These are phyloP conservation scores for Sialia sialis DNA, from an alignment of 2,113 vertebrate species.

Conservation along the genomic window DNA sequence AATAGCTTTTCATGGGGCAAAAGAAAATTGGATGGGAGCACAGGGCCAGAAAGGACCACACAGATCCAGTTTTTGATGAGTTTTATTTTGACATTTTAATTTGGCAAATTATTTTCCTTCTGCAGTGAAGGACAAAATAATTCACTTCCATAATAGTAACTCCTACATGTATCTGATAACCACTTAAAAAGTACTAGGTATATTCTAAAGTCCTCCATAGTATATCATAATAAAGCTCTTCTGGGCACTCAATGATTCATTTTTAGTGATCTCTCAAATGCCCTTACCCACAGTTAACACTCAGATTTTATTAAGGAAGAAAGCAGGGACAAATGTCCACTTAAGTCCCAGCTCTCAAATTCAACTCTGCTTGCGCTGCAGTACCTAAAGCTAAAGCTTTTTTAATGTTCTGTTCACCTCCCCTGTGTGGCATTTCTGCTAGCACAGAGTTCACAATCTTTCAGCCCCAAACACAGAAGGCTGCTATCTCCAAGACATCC, in stretches of 20 bases:
- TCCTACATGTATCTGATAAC: conserved; percentile 21
- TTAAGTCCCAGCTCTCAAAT: conserved; percentile 79
- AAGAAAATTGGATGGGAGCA: conserved; percentile 15
- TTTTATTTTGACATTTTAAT: conserved; percentile 43
- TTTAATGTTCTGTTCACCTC: conserved; percentile 74
- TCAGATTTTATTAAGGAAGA: conserved; percentile 78
- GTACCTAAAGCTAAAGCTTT: conserved; percentile 75
- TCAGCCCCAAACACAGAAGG: conserved; percentile 75
- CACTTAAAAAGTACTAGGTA: conserved; percentile 32
- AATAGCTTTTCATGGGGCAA: background rate
- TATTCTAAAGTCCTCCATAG: conserved; percentile 67
- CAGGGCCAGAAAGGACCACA: background rate
- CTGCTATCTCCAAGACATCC: conserved; percentile 84
- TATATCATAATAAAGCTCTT: conserved; percentile 76
- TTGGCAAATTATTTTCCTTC: conserved; percentile 40
- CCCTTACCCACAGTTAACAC: conserved; percentile 78
- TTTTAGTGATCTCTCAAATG: conserved; percentile 79
- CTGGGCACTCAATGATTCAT: conserved; percentile 76
- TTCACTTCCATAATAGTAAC: conserved; percentile 20
- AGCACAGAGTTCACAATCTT: conserved; percentile 77
- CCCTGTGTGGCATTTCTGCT: conserved; percentile 77
- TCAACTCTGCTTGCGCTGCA: conserved; percentile 70
- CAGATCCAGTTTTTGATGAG: conserved; percentile 11
- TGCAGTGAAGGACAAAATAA: conserved; percentile 35
- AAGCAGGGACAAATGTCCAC: conserved; percentile 79